phyloP scores from a whole-genome alignment of 1,140 invertebrate genomes.

The Aphaenogaster ashmeadi region DNA sequence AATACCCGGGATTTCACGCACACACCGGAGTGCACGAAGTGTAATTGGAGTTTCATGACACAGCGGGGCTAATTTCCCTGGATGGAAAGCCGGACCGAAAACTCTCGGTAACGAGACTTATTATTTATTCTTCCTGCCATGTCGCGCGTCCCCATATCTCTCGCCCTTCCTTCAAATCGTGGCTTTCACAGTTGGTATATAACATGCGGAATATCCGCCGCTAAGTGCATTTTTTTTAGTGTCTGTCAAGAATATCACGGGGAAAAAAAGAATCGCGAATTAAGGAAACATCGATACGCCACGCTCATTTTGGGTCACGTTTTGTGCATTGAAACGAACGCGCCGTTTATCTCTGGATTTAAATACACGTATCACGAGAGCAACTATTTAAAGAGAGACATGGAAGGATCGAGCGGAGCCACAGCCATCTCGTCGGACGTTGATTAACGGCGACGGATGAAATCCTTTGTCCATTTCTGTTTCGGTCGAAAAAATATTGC shows the following conservation, averaged over 20 bases:
- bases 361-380: slow-evolving; percentile 17
- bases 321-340: not conserved
- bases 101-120: slow-evolving; percentile 67
- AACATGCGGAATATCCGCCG: not conserved
- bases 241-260: not conserved
- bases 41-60: slow-evolving; percentile 68
- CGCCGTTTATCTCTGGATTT: not conserved
- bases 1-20: slow-evolving; percentile 17
- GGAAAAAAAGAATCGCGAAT: not conserved
- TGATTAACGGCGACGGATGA: slow-evolving; percentile 28
- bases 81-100: slow-evolving; percentile 64
- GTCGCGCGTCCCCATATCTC: not conserved
- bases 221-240: not conserved
- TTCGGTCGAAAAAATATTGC: slow-evolving; percentile 36
- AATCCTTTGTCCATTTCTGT: slow-evolving; percentile 24
- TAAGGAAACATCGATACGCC: not conserved
- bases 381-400: slow-evolving; percentile 34
- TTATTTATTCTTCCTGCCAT: slow-evolving; percentile 69
- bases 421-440: slow-evolving; percentile 30
- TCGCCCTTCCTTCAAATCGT: not conserved
- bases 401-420: not conserved
- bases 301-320: not conserved
- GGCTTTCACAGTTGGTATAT: not conserved
- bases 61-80: slow-evolving; percentile 65
- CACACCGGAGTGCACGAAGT: not conserved